A percentile compares a stretch with the other conserved stretches of the same genome.
Conservation (phyloP, 2,113 vertebrate species). For the Xenus cinereus region DNA sequence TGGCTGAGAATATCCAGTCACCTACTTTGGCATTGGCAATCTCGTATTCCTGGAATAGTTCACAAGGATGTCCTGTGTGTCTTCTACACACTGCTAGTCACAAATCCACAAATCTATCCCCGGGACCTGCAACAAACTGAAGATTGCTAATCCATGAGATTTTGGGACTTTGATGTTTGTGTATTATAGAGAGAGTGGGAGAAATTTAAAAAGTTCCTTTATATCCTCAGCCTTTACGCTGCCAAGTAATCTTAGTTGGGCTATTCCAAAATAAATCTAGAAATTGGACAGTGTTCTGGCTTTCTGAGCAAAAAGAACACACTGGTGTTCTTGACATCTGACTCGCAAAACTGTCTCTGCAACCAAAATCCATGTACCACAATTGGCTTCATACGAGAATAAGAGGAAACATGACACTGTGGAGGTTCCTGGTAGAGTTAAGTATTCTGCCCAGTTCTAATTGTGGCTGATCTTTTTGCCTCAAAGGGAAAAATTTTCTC, state of each 20-base stretch:
- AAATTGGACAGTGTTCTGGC: background rate
- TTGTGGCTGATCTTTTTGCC: background rate
- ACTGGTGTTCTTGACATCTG: background rate
- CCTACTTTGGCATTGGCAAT: background rate
- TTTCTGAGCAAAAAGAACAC: background rate
- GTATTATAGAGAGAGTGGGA: background rate
- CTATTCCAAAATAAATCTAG: background rate
- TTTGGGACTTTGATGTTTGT: background rate
- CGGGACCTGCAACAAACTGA: background rate
- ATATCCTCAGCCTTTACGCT: background rate
- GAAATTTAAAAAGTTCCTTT: background rate
- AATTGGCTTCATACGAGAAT: background rate
- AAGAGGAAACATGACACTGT: background rate
- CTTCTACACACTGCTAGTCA: background rate
- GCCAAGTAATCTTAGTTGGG: background rate
- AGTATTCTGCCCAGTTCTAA: background rate
- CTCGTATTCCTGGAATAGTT: background rate
- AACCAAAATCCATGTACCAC: background rate
- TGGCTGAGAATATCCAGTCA: background rate
- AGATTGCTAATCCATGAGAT: background rate
- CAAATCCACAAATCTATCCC: background rate
- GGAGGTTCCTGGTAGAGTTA: background rate
- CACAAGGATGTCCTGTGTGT: background rate
- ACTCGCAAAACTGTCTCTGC: background rate
- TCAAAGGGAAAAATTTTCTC: background rate